Evolutionary conservation across 2,113 vertebrate genomes (phyloP), one percentile per base, ranked within the genome.

Genomic region (Misgurnus anguillicaudatus): DNA sequence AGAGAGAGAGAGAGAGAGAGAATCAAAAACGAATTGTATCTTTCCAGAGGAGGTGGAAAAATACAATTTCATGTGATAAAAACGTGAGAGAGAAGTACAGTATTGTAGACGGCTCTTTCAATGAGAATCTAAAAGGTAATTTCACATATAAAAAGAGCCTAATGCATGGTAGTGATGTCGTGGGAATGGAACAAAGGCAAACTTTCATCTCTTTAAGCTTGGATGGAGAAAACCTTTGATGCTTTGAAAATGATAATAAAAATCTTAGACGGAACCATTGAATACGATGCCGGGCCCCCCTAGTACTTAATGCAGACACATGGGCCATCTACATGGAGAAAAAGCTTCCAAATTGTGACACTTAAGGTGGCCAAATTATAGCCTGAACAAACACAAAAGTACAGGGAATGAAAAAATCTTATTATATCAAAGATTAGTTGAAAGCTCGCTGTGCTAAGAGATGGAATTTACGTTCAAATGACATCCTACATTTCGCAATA

Each of bases 221-320:
- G 92, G 92, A 91, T 92, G 93, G 92, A 92, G 89, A 92, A 89
- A 92, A 91, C 86, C 92, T 93, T 94, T 94, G 92, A 93, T 94
- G 93, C 93, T 93, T 93, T 94, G 92, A 93, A 94, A 94, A 93
- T 94, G 92, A 94, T 94, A 92, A 94, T 93, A 93, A 93, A 92
- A 94, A 92, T 92, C 92, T 92, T 89, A 89, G 91, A 91, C 90
- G 90, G 91, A 91, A 90, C 87, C 83, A 88, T 77, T 82, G 90
- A 92, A 92, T 87, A 91, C 90, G 92, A 92, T 92, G 84, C 88
- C 86, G 90, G 88, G 90, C 88, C 89, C 88, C 71, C 87, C 90
- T 87, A 87, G 90, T 91, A 90, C 90, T 92, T 93, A 93, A 93
- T 93, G 88, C 89, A 91, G 91, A 87, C 69, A 83, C 90, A 91